A percentile compares a stretch with the other conserved stretches of the same genome.
Conservation (phyloP, 2,113 vertebrate species). For the Camelus dromedarius region DNA sequence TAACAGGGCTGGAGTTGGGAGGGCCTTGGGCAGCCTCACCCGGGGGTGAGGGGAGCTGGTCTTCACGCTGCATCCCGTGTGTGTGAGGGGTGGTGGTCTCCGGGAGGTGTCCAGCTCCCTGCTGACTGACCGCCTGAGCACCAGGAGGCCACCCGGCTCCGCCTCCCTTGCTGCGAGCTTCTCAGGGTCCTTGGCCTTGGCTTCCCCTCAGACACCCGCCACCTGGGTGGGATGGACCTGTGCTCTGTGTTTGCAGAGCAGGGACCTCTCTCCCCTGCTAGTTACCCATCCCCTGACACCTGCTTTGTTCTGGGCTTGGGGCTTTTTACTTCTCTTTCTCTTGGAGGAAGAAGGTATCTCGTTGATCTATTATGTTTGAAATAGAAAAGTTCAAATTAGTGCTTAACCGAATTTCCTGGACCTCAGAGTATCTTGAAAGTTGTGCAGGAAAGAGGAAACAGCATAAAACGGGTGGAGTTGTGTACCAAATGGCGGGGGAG, state of each 20-base stretch:
- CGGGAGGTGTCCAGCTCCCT: background rate
- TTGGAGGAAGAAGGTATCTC: background rate
- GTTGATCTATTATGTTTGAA: background rate
- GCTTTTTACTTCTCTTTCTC: background rate
- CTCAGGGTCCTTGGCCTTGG: background rate
- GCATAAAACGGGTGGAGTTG: background rate
- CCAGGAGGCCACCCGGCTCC: background rate
- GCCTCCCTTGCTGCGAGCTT: background rate
- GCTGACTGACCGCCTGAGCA: no score
- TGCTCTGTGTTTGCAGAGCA: background rate
- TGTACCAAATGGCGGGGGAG: accelerated
- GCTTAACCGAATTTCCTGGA: background rate
- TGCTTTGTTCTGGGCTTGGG: background rate
- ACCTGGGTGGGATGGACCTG: background rate
- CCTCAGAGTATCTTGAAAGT: background rate
- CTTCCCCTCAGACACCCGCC: background rate
- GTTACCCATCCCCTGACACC: no score
- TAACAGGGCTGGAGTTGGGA: background rate
- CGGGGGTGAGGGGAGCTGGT: background rate
- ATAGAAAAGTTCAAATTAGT: background rate
- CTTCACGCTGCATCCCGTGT: background rate
- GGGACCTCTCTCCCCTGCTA: background rate
- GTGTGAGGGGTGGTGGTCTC: background rate
- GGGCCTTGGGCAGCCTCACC: background rate
- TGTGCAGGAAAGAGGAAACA: background rate